Percentiles rank a stretch among this genome's conserved stretches.
Evolutionary conservation across 2,113 vertebrate species (phyloP).

Genomic region (Apistogramma diplotaenia): DNA sequence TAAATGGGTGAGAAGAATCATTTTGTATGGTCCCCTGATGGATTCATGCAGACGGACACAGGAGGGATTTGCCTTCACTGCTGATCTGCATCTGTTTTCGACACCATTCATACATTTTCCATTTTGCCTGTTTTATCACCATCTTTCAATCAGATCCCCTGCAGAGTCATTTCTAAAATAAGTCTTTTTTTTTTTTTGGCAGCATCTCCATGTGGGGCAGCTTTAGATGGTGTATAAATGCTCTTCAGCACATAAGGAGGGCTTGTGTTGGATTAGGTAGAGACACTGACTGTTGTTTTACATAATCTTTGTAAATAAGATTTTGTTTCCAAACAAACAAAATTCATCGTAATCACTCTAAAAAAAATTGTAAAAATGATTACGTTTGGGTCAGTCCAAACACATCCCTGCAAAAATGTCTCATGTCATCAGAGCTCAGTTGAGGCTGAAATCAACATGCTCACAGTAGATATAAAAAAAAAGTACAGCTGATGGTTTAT

Average conservation of each 20-base stretch:
- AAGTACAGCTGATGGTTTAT: not conserved
- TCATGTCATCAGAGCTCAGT: not conserved
- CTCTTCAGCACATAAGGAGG: not conserved
- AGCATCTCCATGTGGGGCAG: constrained; percentile 77
- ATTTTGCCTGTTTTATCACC: constrained; percentile 67
- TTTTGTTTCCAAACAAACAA: not conserved
- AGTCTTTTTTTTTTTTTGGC: constrained; percentile 88
- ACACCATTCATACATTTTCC: constrained; percentile 72
- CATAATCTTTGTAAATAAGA: not conserved
- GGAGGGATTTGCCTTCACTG: constrained; percentile 62
- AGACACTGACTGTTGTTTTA: not conserved
- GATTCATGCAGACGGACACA: constrained; percentile 66
- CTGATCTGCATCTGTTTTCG: constrained; percentile 73
- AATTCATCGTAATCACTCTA: not conserved
- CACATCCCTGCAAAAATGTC: not conserved
- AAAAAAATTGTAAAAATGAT: not conserved
- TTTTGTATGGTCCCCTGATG: constrained; percentile 64
- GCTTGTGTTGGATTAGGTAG: not conserved
- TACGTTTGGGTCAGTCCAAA: not conserved
- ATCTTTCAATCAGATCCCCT: constrained; percentile 58
- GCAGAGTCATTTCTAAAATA: constrained; percentile 85
- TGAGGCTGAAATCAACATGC: not conserved
- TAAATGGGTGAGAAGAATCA: constrained; percentile 58
- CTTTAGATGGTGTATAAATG: constrained; percentile 18
- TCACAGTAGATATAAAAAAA: not conserved